phyloP scores from a whole-genome alignment of 2,113 vertebrate genomes.

The Myanophis thanlyinensis region DNA sequence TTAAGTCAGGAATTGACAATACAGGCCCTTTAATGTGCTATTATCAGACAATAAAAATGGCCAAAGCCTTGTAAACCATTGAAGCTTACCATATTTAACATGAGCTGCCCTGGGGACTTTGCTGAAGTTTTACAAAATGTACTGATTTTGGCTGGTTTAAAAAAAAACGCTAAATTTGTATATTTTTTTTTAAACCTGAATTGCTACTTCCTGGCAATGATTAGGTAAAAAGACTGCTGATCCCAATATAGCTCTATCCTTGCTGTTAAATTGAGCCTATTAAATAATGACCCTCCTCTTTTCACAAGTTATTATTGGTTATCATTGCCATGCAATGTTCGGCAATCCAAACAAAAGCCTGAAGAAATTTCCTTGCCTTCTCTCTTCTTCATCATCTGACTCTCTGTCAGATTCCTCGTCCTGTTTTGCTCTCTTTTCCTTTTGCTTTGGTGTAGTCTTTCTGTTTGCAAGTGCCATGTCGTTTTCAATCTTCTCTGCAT shows the following conservation, averaged over 20 bases:
- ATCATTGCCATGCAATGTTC: neutral
- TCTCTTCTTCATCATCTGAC: conserved; percentile 89
- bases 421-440: conserved; percentile 74
- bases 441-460: conserved; percentile 75
- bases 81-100: neutral
- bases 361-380: conserved; percentile 67
- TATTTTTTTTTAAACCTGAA: neutral
- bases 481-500: conserved; percentile 72
- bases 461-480: conserved; percentile 64
- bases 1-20: neutral
- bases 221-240: neutral
- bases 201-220: neutral
- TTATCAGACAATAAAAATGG: neutral
- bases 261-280: neutral
- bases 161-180: neutral
- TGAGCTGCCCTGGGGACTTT: neutral
- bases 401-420: conserved; percentile 90
- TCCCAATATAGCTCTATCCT: neutral
- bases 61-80: neutral
- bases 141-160: neutral
- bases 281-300: neutral
- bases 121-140: neutral
- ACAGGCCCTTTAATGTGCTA: neutral
- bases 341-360: neutral
- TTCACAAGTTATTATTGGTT: neutral